These are phyloP conservation scores for Chionodraco myersi DNA, from an alignment of 2,113 vertebrate genomes.

Conservation along the genomic window DNA sequence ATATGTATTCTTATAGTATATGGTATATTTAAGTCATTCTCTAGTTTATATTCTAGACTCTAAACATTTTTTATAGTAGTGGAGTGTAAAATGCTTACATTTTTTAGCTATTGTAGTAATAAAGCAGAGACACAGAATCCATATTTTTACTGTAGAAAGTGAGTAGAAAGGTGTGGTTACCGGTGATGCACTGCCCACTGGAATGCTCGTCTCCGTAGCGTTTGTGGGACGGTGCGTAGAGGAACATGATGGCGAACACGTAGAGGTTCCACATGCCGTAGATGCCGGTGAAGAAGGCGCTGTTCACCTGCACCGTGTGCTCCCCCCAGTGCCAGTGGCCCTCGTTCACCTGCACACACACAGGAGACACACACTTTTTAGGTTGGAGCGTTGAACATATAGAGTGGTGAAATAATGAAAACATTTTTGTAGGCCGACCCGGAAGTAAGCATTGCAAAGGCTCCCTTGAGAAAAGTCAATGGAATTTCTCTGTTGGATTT, in stretches of 20 bases:
- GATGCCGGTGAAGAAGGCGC: constrained; percentile 97
- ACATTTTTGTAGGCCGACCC: too few species aligned
- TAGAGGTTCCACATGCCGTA: constrained; percentile 99
- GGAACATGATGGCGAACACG: constrained; percentile 97
- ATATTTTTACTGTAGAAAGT: background rate
- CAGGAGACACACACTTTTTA: background rate
- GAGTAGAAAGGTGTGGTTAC: constrained; percentile 39
- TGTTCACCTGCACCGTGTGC: constrained; percentile 91
- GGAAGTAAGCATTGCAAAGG: too few species aligned
- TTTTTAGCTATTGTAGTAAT: too few species aligned
- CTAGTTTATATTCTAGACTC: too few species aligned
- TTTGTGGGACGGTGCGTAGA: constrained; percentile 97
- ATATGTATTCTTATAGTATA: too few species aligned
- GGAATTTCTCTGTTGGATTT: too few species aligned
- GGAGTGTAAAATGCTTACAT: too few species aligned
- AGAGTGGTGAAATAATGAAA: too few species aligned
- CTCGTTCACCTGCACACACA: constrained; percentile 89
- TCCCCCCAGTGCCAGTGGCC: constrained; percentile 97
- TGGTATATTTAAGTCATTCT: background rate
- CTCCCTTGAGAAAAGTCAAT: too few species aligned
- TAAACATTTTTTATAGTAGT: too few species aligned
- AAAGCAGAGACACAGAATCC: too few species aligned
- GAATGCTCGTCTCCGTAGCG: constrained; percentile 93
- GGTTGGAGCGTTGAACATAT: background rate
- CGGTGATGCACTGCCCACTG: constrained; percentile 83